Percentiles rank a stretch among this genome's conserved stretches.
These are phyloP conservation scores for Asobara japonica DNA, from an alignment of 1,140 invertebrate species.

Conservation along the genomic window DNA sequence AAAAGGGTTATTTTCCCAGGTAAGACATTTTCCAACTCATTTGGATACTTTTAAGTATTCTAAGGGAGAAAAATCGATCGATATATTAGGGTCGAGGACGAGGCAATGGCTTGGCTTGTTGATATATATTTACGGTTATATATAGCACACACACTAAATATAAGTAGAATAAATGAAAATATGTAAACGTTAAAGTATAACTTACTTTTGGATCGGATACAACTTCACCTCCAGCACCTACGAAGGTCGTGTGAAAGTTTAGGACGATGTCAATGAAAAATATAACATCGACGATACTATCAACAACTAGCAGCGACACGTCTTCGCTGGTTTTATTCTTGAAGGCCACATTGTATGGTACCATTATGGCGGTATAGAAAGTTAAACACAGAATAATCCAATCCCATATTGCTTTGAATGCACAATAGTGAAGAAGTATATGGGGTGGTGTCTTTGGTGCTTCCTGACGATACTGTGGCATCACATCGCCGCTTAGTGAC, in stretches of 20 bases:
- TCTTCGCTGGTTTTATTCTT: constrained; percentile 99
- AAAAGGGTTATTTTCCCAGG: not conserved
- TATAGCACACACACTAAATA: not conserved
- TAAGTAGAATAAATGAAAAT: constrained; percentile 17
- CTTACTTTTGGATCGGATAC: constrained; percentile 94
- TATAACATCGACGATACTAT: constrained; percentile 99
- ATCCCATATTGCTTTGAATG: constrained; percentile 99
- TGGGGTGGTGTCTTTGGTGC: constrained; percentile 99
- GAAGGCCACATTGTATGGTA: constrained; percentile 99
- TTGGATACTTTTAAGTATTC: not conserved
- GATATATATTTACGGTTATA: not conserved
- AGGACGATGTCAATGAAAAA: constrained; percentile 99
- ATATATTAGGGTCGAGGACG: not conserved
- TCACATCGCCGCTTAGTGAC: constrained; percentile 94
- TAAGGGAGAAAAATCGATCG: not conserved
- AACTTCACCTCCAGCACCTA: constrained; percentile 97
- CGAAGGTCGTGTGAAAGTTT: constrained; percentile 99
- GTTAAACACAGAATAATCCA: constrained; percentile 99
- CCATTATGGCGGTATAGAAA: constrained; percentile 99
- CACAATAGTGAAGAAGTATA: constrained; percentile 97
- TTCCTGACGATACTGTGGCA: constrained; percentile 99
- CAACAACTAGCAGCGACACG: constrained; percentile 94
- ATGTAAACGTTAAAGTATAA: constrained; percentile 6
- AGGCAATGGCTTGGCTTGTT: not conserved
- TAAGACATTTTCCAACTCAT: not conserved